These are phyloP conservation scores for Suricata suricatta DNA, from an alignment of 2,113 vertebrate species.

Conservation along the genomic window DNA sequence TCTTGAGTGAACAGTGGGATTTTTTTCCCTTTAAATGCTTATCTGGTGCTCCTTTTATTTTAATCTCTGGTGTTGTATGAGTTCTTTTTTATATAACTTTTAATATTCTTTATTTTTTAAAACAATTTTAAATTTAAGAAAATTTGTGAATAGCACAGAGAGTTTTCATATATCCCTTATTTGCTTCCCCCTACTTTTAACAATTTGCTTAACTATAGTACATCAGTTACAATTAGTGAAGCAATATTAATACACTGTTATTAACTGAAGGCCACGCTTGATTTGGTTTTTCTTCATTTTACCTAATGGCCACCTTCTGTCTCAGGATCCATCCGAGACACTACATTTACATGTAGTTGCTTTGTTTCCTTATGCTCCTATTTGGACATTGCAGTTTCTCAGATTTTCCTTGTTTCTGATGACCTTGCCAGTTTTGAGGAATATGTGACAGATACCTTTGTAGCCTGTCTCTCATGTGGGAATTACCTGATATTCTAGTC, in stretches of 20 bases:
- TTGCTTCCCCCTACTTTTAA: not conserved
- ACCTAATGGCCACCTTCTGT: not conserved
- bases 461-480: not conserved
- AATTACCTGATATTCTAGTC: not conserved
- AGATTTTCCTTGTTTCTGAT: not conserved
- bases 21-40: not conserved
- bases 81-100: not conserved
- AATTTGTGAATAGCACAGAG: not conserved
- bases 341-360: not conserved
- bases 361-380: not conserved
- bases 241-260: not conserved
- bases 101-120: conserved; percentile 17
- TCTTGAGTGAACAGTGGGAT: not conserved
- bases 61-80: not conserved
- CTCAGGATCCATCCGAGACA: not conserved
- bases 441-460: not conserved
- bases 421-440: not conserved
- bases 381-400: not conserved
- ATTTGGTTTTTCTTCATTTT: not conserved
- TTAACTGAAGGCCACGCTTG: not conserved
- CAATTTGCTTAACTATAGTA: not conserved
- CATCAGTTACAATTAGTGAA: not conserved
- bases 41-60: not conserved
- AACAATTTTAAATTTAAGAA: conserved; percentile 37
- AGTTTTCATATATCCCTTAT: not conserved